Percentiles rank a stretch among this genome's conserved stretches.
These are phyloP conservation scores for Pachydiplax longipennis DNA, from an alignment of 2,888 invertebrate species.

Conservation along the genomic window DNA sequence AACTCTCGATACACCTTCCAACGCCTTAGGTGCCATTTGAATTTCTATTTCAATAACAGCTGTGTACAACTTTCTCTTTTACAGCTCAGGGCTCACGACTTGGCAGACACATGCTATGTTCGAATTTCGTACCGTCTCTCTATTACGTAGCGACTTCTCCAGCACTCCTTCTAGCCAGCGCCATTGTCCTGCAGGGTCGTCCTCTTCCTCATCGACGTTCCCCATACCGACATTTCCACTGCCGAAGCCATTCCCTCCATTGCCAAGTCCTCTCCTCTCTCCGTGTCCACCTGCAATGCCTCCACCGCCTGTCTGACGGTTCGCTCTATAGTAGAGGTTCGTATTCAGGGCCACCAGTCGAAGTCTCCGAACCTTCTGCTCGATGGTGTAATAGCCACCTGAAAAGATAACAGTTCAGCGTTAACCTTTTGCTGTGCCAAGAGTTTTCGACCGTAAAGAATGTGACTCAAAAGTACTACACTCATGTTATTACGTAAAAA, in stretches of 20 bases:
- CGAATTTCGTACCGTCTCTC: slow-evolving; percentile 77
- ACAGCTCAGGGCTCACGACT: too few species aligned
- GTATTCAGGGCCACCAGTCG: slow-evolving; percentile 89
- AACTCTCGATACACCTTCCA: too few species aligned
- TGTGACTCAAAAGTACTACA: too few species aligned
- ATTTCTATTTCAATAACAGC: too few species aligned
- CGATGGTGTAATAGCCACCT: slow-evolving; percentile 93
- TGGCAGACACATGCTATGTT: too few species aligned
- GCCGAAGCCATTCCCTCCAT: neutral
- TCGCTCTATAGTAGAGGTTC: slow-evolving; percentile 71
- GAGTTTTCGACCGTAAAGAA: too few species aligned
- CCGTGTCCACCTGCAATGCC: slow-evolving; percentile 49
- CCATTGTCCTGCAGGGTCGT: slow-evolving; percentile 81
- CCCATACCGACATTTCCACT: neutral
- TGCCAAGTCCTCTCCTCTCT: slow-evolving; percentile 53
- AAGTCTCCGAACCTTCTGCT: slow-evolving; percentile 80
- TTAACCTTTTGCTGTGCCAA: too few species aligned
- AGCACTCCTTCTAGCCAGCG: slow-evolving; percentile 81
- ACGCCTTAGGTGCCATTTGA: too few species aligned
- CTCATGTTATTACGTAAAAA: too few species aligned
- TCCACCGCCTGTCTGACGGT: slow-evolving; percentile 16
- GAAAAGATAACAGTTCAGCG: slow-evolving; percentile 50
- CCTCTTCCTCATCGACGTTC: slow-evolving; percentile 54
- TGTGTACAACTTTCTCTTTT: too few species aligned
- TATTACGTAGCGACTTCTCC: slow-evolving; percentile 74